Evolutionary conservation across 2,113 vertebrate genomes (phyloP), one percentile per base, ranked within the genome.

Genomic region (Chloropsis cyanopogon): DNA sequence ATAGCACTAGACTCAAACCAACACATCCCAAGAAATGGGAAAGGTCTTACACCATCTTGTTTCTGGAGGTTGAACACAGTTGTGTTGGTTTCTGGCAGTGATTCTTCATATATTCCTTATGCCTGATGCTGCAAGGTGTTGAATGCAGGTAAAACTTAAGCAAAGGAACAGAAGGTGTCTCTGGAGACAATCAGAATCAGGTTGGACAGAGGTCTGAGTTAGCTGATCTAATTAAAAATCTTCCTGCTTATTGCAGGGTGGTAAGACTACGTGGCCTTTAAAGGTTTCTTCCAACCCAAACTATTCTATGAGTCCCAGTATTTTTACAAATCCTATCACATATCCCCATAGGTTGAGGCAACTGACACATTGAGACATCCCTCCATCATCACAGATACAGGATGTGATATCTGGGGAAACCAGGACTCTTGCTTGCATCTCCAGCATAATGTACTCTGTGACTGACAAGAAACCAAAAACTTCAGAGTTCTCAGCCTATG

Each of bases 291-390:
- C 60, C 19, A 64, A 39, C 6, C 14, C 59, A n/a, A 52, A 53
- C 4, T 33, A 23, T 11, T 46, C 26, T 39, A 12, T 44, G 37
- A 37, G 28, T 33, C 14, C 9, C 9, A 39, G 3, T 17, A 23
- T 22, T 3, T 39, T 84, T 82, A 37, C 8, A 75, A 53, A 75
- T 75, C 17, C 23, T 41, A 24, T 14, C 22, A 22, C 11, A 13
- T 42, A 46, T 26, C 11, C 17, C 16, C 42, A 17, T 6, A 70
- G 12, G 8, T 0, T 47, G n/a, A 81, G 18, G n/a, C 0, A 4
- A 59, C 28, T 17, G 56, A 79, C 42, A 63, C 12, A 26, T 1
- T 75, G 17, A 57, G 37, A 19, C 4, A 5, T 59, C 12, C 9
- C 26, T 71, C 33, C 71, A 60, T 37, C 49, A 50, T 31, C 2